Evolutionary conservation across 2,113 vertebrate species (phyloP), one percentile per base, ranked within the genome.

Genomic region (Otis tarda): DNA sequence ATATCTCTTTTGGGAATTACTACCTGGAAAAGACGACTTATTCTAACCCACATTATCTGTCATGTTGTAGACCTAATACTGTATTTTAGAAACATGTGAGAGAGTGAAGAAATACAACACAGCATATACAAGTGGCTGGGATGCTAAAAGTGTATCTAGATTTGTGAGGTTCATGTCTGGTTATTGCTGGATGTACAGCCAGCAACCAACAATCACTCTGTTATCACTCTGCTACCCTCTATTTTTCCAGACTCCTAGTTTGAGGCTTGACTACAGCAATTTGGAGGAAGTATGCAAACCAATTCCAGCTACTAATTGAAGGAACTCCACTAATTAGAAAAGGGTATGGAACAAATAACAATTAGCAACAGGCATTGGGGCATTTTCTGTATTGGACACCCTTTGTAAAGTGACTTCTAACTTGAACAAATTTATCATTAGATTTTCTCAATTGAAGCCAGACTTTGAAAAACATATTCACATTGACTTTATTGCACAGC

Each of bases 261-360:
- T 89, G 80, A 89, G 41, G 65, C 73, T 92, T 97, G 92, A 96
- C 91, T 95, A 92, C 91, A 96, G 73, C 92, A 91, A 95, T 96
- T 96, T 89, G 65, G 87, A 92, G 83, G 80, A 93, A 91, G 80
- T 95, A 76, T 61, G 77, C 86, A 94, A 92, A 96, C 73, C 74
- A 65, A 90, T 94, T 93, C 74, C 83, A 92, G 69, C 60, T 91
- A 73, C 90, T 92, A 96, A 96, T 87, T 93, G 90, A 90, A 94
- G 95, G 88, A 96, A 94, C 64, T 81, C 80, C 78, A n/a, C 90
- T 92, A 93, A 95, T 92, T 96, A 92, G 88, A 75, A 93, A 84
- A 90, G 80, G 61, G 68, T 81, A 68, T 43, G 61, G 77, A 92
- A 95, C 64, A 95, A 95, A 95, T 67, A 95, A 95, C 78, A 89